Conservation (phyloP, 2,113 vertebrate species). For the Gallinago jamesoni region DNA sequence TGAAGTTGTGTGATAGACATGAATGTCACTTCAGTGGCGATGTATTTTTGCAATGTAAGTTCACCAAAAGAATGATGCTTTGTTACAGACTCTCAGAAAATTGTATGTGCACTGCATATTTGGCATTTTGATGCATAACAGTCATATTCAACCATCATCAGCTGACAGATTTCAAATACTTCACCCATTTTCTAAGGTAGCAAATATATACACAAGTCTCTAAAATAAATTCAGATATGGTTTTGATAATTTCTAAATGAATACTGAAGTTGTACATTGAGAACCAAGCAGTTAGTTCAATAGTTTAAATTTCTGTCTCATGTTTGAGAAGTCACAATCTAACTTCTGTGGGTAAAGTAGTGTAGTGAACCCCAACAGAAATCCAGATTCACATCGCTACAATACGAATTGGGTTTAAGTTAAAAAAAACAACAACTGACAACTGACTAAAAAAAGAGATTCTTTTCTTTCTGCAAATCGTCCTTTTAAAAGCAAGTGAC, state of each 20-base stretch:
- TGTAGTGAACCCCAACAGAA: background rate
- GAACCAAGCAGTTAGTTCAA: background rate
- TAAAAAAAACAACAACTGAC: background rate
- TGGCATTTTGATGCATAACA: background rate
- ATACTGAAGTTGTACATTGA: background rate
- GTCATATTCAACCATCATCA: background rate
- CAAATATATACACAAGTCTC: background rate
- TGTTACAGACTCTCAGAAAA: background rate
- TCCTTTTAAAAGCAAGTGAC: background rate
- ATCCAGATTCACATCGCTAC: background rate
- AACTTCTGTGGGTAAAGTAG: background rate
- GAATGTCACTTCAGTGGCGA: background rate
- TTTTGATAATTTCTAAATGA: background rate
- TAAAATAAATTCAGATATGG: background rate
- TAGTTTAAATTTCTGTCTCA: background rate
- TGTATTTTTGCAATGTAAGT: background rate
- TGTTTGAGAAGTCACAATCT: background rate
- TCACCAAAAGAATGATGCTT: background rate
- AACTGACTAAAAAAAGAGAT: background rate
- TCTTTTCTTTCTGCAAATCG: background rate
- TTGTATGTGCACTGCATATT: background rate
- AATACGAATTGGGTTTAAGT: accelerated
- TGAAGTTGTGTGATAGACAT: background rate
- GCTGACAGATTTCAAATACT: background rate
- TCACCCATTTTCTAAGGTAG: background rate